These are phyloP conservation scores for Solenopsis invicta DNA, from an alignment of 1,140 invertebrate species.

Conservation along the genomic window DNA sequence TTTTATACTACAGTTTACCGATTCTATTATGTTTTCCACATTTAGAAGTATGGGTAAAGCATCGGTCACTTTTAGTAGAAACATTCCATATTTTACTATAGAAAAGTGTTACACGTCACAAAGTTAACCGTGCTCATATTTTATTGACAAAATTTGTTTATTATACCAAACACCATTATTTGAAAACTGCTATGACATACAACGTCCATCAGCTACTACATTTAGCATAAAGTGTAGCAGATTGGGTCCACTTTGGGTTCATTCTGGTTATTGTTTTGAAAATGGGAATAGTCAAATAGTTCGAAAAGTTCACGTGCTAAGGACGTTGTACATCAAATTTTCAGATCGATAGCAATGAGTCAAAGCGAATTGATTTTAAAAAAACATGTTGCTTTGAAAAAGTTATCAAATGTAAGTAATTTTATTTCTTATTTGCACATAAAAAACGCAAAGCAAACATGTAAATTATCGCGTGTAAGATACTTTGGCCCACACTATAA, in stretches of 20 bases:
- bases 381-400: neutral
- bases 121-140: neutral
- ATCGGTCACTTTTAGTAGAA: neutral
- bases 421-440: slow-evolving; percentile 11
- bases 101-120: neutral
- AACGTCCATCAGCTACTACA: neutral
- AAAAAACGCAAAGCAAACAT: neutral
- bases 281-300: neutral
- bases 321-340: slow-evolving; percentile 7
- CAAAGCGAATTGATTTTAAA: slow-evolving; percentile 7
- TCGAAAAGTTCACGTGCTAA: neutral
- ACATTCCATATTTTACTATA: slow-evolving; percentile 12
- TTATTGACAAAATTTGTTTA: neutral
- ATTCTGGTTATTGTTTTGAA: slow-evolving; percentile 10
- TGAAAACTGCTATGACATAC: slow-evolving; percentile 3
- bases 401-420: neutral
- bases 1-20: neutral
- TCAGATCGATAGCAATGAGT: neutral
- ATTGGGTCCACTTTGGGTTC: neutral
- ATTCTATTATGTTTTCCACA: neutral
- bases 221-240: neutral
- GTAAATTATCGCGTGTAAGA: neutral
- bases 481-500: neutral
- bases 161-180: slow-evolving; percentile 5
- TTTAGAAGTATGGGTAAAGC: slow-evolving; percentile 10